Conservation (phyloP, 2,797 vertebrate genomes). For the Chaenodraco wilsoni region DNA sequence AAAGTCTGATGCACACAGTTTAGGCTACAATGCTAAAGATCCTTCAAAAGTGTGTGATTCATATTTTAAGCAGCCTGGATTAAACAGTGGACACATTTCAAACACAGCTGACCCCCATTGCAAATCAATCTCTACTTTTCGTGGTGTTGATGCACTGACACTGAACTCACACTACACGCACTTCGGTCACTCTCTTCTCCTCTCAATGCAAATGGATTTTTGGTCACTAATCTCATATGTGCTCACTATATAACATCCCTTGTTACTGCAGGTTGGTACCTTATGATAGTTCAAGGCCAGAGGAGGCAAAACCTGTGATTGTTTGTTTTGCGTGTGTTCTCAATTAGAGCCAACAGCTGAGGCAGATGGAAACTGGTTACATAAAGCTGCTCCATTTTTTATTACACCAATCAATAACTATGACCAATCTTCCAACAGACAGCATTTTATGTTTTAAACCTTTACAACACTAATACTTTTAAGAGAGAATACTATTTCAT, state of each 20-base stretch:
- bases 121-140: constrained; percentile 8
- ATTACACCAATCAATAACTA: constrained; percentile 73
- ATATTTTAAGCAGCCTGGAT: background rate
- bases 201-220: constrained; percentile 7
- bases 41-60: background rate
- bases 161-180: background rate
- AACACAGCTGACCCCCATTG: background rate
- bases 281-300: constrained; percentile 43
- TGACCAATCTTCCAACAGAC: constrained; percentile 47
- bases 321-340: constrained; percentile 75
- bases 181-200: background rate
- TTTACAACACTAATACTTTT: background rate
- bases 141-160: background rate
- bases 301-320: constrained; percentile 58
- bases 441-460: constrained; percentile 12
- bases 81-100: background rate
- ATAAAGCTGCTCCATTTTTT: constrained; percentile 77
- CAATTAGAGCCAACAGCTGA: constrained; percentile 68
- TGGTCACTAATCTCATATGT: constrained; percentile 17
- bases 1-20: background rate
- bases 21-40: too few species aligned
- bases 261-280: constrained; percentile 43
- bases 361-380: constrained; percentile 82
- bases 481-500: background rate
- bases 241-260: constrained; percentile 19